Evolutionary conservation across 23 tunicate genomes (phyloP), one percentile per base, ranked within the genome.

Genomic region (Aplidium turbinatum): DNA sequence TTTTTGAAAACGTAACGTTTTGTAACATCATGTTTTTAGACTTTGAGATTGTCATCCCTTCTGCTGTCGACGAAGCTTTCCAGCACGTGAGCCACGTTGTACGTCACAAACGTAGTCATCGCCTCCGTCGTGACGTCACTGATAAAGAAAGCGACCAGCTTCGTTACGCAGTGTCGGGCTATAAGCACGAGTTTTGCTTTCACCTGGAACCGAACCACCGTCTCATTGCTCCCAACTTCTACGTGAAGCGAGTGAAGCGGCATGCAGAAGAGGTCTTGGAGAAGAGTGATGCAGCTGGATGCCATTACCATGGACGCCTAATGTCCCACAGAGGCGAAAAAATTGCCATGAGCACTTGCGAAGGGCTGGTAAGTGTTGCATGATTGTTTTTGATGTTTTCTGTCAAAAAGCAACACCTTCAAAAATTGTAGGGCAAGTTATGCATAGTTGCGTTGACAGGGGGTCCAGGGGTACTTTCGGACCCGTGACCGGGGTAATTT

Each of bases 231-330:
- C 80, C 79, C 32, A 35, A 40, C 7, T 85, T 85, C 45, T 38
- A 58, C 23, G 85, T 85, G 58, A 78, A 72, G 45, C 50, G 85
- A 53, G 70, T 77, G 20, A 60, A 58, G 53, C 22, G 63, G 29
- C 64, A 82, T 52, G 31, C 67, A 28, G 76, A 66, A 40, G 94
- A 87, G 62, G 27, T 50, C 23, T 31, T 25, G 32, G 94, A 75
- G 35, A 63, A 42, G 30, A 57, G 52, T 21, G 77, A 63, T n/a
- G 68, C 79, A 24, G 18, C 57, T 38, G 90, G 78, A 20, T 90
- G 97, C 48, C 97, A 90, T 54, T 90, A 73, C 42, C 72, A 64
- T 24, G 97, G 89, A n/a, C 56, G 75, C 1, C 28, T 90, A 72
- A n/a, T 70, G 61, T 90, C 97, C 2, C 97, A 90, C 72, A 26